Conservation (phyloP, 2,797 vertebrate genomes). For the Mastacembelus armatus region DNA sequence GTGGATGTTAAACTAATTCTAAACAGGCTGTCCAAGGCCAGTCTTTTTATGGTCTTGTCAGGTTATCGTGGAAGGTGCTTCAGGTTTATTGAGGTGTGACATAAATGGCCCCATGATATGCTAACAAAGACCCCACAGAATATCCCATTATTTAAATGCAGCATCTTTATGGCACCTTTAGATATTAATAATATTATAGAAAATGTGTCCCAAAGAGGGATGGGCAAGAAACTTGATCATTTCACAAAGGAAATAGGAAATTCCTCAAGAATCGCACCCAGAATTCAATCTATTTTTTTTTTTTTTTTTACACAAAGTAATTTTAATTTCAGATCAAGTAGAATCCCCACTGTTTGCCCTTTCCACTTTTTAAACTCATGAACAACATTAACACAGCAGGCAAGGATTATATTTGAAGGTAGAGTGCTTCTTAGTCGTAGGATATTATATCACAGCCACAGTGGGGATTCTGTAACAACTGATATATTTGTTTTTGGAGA, state of each 20-base stretch:
- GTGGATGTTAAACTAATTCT: slow-evolving; percentile 43
- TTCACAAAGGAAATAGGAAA: not conserved
- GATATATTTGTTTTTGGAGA: slow-evolving; percentile 6
- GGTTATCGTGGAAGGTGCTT: not conserved
- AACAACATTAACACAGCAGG: not conserved
- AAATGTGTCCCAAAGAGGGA: not conserved
- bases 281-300: not conserved
- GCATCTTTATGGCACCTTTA: slow-evolving; percentile 21
- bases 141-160: not conserved
- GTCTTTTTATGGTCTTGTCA: slow-evolving; percentile 9
- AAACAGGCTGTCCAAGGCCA: slow-evolving; percentile 31
- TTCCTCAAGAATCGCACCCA: not conserved
- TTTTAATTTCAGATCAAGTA: not conserved
- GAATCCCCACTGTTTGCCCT: not conserved
- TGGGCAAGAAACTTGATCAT: slow-evolving; percentile 3
- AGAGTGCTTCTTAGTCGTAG: not conserved
- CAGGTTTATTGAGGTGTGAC: slow-evolving; percentile 22
- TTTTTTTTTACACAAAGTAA: not conserved
- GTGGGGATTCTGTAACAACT: not conserved
- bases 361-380: not conserved
- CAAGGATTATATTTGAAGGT: not conserved
- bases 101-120: not conserved
- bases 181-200: slow-evolving; percentile 31
- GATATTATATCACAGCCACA: not conserved
- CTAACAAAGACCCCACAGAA: not conserved